These are phyloP conservation scores for Anser cygnoides DNA, from an alignment of 2,113 vertebrate genomes.

Conservation along the genomic window DNA sequence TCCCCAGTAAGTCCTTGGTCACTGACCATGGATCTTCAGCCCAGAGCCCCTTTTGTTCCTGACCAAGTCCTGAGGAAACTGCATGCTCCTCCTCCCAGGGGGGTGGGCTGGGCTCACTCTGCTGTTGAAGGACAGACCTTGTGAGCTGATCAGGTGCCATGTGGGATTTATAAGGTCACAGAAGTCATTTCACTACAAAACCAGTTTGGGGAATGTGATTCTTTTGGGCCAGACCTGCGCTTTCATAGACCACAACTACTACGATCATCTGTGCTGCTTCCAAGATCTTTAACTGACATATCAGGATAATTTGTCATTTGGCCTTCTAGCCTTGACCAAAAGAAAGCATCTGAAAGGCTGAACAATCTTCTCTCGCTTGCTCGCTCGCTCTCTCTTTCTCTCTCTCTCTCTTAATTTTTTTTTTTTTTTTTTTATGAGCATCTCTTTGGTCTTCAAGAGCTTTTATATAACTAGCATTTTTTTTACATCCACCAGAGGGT, in stretches of 20 bases:
- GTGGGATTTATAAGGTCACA: background rate
- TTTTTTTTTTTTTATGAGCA: background rate
- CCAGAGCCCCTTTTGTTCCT: background rate
- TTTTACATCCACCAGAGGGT: background rate
- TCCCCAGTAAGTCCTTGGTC: background rate
- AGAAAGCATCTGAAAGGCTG: background rate
- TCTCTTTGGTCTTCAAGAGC: background rate
- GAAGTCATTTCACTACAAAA: background rate
- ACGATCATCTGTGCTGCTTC: background rate
- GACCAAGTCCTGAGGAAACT: background rate
- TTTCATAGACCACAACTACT: background rate
- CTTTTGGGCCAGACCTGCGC: background rate
- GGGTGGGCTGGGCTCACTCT: background rate
- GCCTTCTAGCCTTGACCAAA: background rate
- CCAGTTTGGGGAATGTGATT: background rate
- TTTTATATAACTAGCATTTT: background rate
- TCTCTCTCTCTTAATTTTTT: too few species aligned
- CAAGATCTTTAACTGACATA: background rate
- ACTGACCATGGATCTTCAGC: background rate
- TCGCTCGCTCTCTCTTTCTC: too few species aligned
- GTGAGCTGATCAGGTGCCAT: background rate
- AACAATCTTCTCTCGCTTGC: background rate
- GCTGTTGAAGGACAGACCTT: background rate
- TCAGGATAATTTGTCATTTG: background rate
- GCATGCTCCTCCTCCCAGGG: background rate